These are phyloP conservation scores for Laticauda laticaudata DNA, from an alignment of 2,113 vertebrate genomes.

Conservation along the genomic window DNA sequence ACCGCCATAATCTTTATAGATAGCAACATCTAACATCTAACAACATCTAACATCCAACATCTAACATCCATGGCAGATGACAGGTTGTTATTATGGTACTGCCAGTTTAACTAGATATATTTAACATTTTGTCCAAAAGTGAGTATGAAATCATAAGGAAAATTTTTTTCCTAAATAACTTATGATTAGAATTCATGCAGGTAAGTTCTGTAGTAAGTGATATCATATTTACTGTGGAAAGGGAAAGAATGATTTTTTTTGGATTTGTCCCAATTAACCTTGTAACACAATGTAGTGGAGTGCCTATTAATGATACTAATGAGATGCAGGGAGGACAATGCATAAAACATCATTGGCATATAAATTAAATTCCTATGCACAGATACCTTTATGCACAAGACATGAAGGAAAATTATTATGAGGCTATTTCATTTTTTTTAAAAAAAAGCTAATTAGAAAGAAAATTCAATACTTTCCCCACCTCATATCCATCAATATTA, in stretches of 20 bases:
- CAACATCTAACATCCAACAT: background rate
- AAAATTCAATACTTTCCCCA: constrained; percentile 75
- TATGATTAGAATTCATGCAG: constrained; percentile 57
- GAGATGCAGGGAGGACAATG: constrained; percentile 84
- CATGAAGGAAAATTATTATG: constrained; percentile 75
- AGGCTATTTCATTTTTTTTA: constrained; percentile 64
- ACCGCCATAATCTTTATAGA: background rate
- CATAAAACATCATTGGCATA: constrained; percentile 85
- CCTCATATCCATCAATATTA: constrained; percentile 70
- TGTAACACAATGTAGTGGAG: constrained; percentile 86
- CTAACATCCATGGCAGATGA: background rate
- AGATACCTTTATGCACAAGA: constrained; percentile 74
- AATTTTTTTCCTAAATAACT: constrained; percentile 56
- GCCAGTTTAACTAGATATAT: constrained; percentile 24
- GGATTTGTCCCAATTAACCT: constrained; percentile 94
- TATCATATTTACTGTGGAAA: constrained; percentile 80
- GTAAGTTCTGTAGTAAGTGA: constrained; percentile 69
- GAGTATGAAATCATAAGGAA: constrained; percentile 36
- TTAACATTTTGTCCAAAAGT: constrained; percentile 16
- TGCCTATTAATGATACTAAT: constrained; percentile 89
- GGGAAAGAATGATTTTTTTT: constrained; percentile 62
- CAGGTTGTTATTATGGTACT: constrained; percentile 30
- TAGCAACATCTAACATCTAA: background rate
- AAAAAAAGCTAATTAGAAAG: constrained; percentile 74
- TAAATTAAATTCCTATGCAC: constrained; percentile 84